Conservation (phyloP, 1,140 invertebrate genomes). For the Anoplolepis gracilipes region DNA sequence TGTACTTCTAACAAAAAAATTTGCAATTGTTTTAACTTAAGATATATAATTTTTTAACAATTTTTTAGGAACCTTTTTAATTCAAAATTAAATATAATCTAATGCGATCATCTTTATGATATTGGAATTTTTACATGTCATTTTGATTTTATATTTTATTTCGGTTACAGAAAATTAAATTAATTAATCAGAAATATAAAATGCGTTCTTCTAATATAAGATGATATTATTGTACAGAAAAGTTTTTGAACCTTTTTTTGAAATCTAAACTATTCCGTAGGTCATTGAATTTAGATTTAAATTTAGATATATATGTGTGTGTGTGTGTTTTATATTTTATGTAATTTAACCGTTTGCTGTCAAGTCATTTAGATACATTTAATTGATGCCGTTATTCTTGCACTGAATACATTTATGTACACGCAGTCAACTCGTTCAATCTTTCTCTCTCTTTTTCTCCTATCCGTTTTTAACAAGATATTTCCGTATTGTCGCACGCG, state of each 20-base stretch:
- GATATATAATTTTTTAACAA: constrained; percentile 1
- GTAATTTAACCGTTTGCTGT: neutral
- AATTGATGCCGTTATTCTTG: constrained; percentile 61
- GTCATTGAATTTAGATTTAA: too few relatives aligned
- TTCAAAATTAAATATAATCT: neutral
- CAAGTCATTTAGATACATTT: neutral
- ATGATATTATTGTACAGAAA: too few relatives aligned
- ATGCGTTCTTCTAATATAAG: neutral
- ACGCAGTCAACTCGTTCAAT: constrained; percentile 68
- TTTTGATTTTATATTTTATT: too few relatives aligned
- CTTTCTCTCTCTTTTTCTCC: constrained; percentile 55
- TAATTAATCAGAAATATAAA: constrained; percentile 9
- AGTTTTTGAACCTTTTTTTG: neutral
- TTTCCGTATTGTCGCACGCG: constrained; percentile 77
- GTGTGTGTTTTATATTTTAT: too few relatives aligned
- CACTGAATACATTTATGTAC: constrained; percentile 62
- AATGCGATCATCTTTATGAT: neutral
- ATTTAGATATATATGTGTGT: too few relatives aligned
- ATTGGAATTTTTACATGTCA: too few relatives aligned
- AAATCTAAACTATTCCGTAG: neutral
- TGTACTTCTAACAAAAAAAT: neutral
- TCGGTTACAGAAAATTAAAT: neutral
- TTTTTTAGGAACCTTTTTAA: constrained; percentile 41
- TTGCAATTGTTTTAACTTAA: neutral
- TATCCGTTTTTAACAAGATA: constrained; percentile 78